phyloP scores from a whole-genome alignment of 2,888 invertebrate species.

The Dinocampus coccinellae region DNA sequence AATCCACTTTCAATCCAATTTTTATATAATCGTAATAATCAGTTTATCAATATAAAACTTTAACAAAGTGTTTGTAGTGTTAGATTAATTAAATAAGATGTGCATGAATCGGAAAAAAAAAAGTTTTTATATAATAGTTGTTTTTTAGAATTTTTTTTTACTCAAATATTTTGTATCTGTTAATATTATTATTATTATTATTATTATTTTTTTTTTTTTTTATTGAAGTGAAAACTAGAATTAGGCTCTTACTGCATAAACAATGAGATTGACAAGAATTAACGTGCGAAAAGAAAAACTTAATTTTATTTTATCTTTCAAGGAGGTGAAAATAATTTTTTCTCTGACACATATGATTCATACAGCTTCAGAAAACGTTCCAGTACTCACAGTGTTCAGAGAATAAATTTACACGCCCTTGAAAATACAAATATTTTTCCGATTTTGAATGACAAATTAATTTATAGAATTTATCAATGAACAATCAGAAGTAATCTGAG shows the following conservation, averaged over 20 bases:
- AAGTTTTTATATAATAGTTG: too few relatives aligned
- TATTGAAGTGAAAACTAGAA: not conserved
- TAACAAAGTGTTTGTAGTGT: not conserved
- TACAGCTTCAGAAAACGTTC: not conserved
- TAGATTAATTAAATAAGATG: not conserved
- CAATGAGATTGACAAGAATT: not conserved
- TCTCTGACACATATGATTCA: not conserved
- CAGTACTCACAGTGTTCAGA: not conserved
- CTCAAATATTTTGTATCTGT: too few relatives aligned
- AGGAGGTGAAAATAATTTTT: not conserved
- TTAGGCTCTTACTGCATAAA: not conserved
- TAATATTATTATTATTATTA: too few relatives aligned
- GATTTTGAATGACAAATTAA: not conserved
- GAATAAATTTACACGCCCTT: not conserved
- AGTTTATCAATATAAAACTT: not conserved
- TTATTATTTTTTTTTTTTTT: not conserved
- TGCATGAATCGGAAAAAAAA: not conserved
- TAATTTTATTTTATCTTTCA: not conserved
- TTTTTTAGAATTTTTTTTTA: too few relatives aligned
- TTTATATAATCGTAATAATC: not conserved
- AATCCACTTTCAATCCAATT: not conserved
- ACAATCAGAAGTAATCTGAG: not conserved
- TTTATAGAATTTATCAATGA: not conserved
- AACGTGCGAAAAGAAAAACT: not conserved
- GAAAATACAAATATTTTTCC: conserved; percentile 40